phyloP scores from a whole-genome alignment of 2,113 vertebrate species.

The Neodontobutis hainanensis region DNA sequence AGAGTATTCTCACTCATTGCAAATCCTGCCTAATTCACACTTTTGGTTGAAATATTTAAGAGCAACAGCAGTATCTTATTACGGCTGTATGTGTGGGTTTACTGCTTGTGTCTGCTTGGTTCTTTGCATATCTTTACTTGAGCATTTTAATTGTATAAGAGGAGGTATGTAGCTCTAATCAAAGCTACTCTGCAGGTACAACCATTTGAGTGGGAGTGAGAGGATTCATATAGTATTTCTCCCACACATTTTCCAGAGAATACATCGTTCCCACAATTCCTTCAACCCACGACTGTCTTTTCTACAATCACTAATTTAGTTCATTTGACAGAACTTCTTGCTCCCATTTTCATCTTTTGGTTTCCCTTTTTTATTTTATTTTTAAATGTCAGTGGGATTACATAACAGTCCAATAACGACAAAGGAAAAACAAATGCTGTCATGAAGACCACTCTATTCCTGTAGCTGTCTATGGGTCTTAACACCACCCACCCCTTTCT shows the following conservation, averaged over 20 bases:
- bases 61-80: not conserved
- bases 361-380: slow-evolving; percentile 37
- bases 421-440: slow-evolving; percentile 57
- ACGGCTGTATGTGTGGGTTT: not conserved
- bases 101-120: slow-evolving; percentile 23
- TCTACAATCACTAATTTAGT: slow-evolving; percentile 15
- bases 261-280: slow-evolving; percentile 4
- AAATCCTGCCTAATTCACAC: no score
- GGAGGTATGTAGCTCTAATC: slow-evolving; percentile 46
- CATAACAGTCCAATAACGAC: slow-evolving; percentile 67
- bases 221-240: slow-evolving; percentile 30
- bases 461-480: slow-evolving; percentile 45
- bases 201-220: slow-evolving; percentile 24
- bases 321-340: slow-evolving; percentile 14
- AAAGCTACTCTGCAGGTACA: slow-evolving; percentile 41
- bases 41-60: not conserved
- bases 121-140: slow-evolving; percentile 37
- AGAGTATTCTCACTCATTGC: no score
- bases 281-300: slow-evolving; percentile 5
- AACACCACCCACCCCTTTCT: slow-evolving; percentile 50
- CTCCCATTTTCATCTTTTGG: slow-evolving; percentile 34
- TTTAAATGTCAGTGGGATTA: slow-evolving; percentile 57
- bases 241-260: slow-evolving; percentile 31
- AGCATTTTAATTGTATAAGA: slow-evolving; percentile 57
- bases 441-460: slow-evolving; percentile 57